Evolutionary conservation across 53 echinoderm and acorn worm genomes (phyloP), one percentile per base, ranked within the genome.

Genomic region (Mesocentrotus franciscanus): DNA sequence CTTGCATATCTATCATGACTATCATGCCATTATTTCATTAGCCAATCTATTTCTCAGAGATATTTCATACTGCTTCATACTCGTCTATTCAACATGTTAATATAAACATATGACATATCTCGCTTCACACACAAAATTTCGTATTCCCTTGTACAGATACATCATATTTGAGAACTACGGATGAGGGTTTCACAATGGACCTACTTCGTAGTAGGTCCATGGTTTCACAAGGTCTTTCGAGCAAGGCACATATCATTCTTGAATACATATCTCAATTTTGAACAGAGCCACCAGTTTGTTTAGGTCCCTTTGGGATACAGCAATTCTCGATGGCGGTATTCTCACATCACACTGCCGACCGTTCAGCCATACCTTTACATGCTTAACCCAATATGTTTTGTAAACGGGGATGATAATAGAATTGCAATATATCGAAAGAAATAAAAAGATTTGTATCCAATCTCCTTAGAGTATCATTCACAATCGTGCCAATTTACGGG

Each of bases 401-500:
- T 91, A 91, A 91, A 68, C 91, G 9, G 15, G 36, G 36, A 58
- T 91, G 66, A 66, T 32, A 61, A 91, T 91, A 66, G 35, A 91
- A 35, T 66, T 4, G 64, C 36, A 62, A 61, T 91, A 87, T 87
- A 59, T 42, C 59, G 59, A 90, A 27, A 32, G 56, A 29, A 60
- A 32, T 34, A 29, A 27, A 78, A 11, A 60, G 60, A 90, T 60
- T 90, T 90, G 90, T 90, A 90, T 90, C 90, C 60, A 90, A 60
- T 70, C 91, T 58, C 32, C 70, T 70, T 92, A 92, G 22, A 39
- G 92, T 75, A 49, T 75, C 75, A 71, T 35, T 66, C 92, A 92
- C 58, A 92, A 92, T 74, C n/a, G 56, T 66, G 56, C 75, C 92
- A 92, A 74, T 92, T 92, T 92, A 42, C 75, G 56, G 75, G 92